A percentile compares a stretch with the other conserved stretches of the same genome.
Conservation (phyloP, 2,797 vertebrate species). For the Sebastes taczanowskii region DNA sequence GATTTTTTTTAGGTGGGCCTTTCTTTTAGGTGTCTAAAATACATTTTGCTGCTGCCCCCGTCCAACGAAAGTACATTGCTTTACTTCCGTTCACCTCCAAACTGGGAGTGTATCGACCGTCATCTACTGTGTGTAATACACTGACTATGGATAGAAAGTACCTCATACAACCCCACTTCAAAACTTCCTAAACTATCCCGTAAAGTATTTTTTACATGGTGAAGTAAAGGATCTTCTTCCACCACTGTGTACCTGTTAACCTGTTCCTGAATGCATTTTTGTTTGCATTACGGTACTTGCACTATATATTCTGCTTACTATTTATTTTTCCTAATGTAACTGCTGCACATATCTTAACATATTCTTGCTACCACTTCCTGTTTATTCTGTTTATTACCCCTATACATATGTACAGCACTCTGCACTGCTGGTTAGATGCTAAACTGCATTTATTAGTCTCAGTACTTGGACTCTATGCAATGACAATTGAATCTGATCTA, state of each 20-base stretch:
- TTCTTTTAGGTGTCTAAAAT: no score
- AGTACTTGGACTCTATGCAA: no score
- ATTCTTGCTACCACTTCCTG: no score
- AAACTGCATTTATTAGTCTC: neutral
- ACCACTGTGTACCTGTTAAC: neutral
- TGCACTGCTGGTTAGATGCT: neutral
- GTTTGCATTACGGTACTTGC: neutral
- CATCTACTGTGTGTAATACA: no score
- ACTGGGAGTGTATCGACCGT: no score
- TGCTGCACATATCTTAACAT: neutral
- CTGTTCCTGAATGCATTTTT: neutral
- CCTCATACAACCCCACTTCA: no score
- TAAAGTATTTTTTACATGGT: neutral
- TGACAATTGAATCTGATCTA: neutral
- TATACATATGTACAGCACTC: neutral
- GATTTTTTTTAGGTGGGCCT: no score
- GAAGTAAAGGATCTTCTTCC: neutral
- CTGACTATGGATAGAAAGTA: no score
- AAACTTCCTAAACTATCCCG: no score
- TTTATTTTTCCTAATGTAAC: neutral
- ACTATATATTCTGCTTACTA: neutral
- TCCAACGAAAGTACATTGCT: no score
- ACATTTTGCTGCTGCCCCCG: no score
- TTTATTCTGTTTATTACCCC: neutral
- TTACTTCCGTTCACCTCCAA: no score